Base-by-base conservation (phyloP, 2,113 vertebrate species). In the Gymnocephalus cernua region DNA sequence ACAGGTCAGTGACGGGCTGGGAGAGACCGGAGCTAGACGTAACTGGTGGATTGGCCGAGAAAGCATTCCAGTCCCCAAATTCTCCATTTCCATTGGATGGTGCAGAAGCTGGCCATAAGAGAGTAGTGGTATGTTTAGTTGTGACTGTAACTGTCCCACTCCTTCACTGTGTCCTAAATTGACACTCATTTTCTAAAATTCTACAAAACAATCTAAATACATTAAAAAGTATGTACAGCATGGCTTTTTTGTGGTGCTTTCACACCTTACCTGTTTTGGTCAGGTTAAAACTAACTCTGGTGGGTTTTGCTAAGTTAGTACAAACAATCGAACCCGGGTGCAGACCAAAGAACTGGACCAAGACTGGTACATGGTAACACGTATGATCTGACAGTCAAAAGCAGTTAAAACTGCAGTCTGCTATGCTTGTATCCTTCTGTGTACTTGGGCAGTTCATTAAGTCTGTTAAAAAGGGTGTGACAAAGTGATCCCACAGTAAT, bases 61-160 rank as follows among this genome's bases (percentile, higher is more conserved):
- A 99, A 91, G 97, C 93, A 91, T 95, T 97, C 98, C 98, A 99
- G 91, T 99, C 98, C 81, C 97, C 97, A 82, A 99, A 99, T 68
- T 99, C 98, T 84, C 96, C 97, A 50, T 96, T 98, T 85, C 96
- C 97, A 95, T 94, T 96, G 88, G 96, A 77, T 83, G 94, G 77
- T 77, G 95, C 89, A 85, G 96, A 93, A 91, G 93, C 96, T 96
- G 84, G 77, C 4, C 38, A 76, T 14, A 59, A 71, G 38, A 82
- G 0, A 32, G 18, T 0, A 62, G n/a, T n/a, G 16, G 38, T 25
- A 21, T 11, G 13, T 64, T 81, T 6, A 74, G 25, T 51, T 87
- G 2, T 19, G 13, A 54, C 1, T 63, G 41, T 21, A 73, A 53
- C 63, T 51, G 21, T 10, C 12, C 4, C 0, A 11, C 15, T 35